Conservation (phyloP, 92 coral and sea anemone genomes). For the Hydrozoanthus gracilis region DNA sequence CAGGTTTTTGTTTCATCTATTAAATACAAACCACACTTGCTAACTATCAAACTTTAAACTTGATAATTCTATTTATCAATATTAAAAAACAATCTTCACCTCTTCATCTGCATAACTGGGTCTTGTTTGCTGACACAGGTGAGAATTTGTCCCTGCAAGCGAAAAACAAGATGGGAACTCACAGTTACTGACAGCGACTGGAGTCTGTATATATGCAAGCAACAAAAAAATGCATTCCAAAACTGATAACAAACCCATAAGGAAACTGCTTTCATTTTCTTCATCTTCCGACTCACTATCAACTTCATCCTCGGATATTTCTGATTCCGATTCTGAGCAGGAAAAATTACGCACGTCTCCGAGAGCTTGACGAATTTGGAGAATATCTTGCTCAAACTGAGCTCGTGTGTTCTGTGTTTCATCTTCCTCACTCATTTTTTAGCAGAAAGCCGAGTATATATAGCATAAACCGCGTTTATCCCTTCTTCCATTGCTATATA, state of each 20-base stretch:
- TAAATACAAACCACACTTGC: not conserved
- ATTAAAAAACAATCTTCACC: not conserved
- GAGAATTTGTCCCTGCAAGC: conserved; percentile 22
- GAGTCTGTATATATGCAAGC: not conserved
- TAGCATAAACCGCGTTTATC: not conserved
- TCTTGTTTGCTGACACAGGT: not conserved
- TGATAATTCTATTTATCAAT: not conserved
- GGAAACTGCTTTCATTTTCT: not conserved
- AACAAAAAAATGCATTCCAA: not conserved
- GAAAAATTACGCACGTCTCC: conserved; percentile 45
- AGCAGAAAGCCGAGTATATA: not conserved
- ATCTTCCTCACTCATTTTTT: conserved; percentile 5
- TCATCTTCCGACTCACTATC: conserved; percentile 31
- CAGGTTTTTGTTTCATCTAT: no score
- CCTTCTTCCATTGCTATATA: not conserved
- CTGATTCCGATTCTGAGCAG: conserved; percentile 45
- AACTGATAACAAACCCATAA: not conserved
- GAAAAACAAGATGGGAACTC: not conserved
- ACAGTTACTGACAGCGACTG: not conserved
- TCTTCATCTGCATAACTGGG: not conserved
- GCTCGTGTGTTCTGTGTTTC: conserved; percentile 38
- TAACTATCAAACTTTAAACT: not conserved
- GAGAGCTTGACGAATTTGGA: conserved; percentile 87
- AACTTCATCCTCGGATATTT: conserved; percentile 29
- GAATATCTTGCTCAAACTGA: conserved; percentile 67